These are phyloP conservation scores for Napeogenes sylphis DNA, from an alignment of 2,888 invertebrate species.

Conservation along the genomic window DNA sequence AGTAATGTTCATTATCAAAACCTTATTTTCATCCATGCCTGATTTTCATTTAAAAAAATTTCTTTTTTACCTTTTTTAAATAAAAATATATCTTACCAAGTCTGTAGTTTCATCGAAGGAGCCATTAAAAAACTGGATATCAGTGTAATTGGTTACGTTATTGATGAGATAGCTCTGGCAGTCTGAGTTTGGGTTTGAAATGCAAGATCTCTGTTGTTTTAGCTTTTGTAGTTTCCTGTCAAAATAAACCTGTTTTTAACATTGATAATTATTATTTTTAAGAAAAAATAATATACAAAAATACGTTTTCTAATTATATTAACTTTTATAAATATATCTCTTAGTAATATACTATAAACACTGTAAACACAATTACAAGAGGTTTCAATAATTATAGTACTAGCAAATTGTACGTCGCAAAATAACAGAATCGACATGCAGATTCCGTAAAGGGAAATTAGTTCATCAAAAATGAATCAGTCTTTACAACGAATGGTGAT, in stretches of 20 bases:
- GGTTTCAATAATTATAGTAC: background rate
- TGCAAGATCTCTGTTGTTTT: slow-evolving; percentile 85
- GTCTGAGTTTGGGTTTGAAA: slow-evolving; percentile 63
- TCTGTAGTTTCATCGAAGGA: slow-evolving; percentile 47
- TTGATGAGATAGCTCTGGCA: slow-evolving; percentile 55
- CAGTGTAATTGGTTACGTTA: slow-evolving; percentile 63
- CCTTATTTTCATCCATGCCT: too few species aligned
- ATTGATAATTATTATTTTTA: background rate
- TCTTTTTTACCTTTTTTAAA: too few species aligned
- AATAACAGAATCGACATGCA: slow-evolving; percentile 19
- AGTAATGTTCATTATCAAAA: too few species aligned
- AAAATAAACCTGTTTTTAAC: slow-evolving; percentile 9
- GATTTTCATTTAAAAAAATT: too few species aligned
- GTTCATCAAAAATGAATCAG: slow-evolving; percentile 34
- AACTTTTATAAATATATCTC: too few species aligned
- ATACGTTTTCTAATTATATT: too few species aligned
- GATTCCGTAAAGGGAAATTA: slow-evolving; percentile 28
- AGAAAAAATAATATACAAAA: too few species aligned
- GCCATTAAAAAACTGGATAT: slow-evolving; percentile 61
- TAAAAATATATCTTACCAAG: slow-evolving; percentile 39
- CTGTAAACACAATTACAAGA: too few species aligned
- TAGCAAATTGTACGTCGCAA: slow-evolving; percentile 5
- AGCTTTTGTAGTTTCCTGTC: slow-evolving; percentile 83
- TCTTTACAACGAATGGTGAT: slow-evolving; percentile 17
- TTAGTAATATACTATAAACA: too few species aligned